phyloP scores from a whole-genome alignment of 2,888 invertebrate species.

The Apodemia duryi region DNA sequence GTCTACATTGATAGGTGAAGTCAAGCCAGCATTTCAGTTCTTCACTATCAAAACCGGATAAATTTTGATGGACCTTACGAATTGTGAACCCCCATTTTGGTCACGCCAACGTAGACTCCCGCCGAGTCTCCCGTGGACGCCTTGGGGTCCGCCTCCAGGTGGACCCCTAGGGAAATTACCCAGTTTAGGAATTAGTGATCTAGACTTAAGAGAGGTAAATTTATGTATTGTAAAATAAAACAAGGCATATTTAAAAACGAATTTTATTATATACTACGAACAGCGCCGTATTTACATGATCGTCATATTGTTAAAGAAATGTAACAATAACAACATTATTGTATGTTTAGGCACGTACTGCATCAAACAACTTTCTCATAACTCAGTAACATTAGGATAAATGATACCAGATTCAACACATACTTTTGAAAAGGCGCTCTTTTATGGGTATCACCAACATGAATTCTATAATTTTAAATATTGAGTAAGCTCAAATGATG shows the following conservation, averaged over 20 bases:
- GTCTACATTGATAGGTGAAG: too few species aligned
- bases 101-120: too few species aligned
- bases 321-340: conserved; percentile 73
- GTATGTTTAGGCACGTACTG: conserved; percentile 72
- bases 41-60: too few species aligned
- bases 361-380: conserved; percentile 52
- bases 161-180: too few species aligned
- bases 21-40: too few species aligned
- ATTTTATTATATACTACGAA: conserved; percentile 77
- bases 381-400: conserved; percentile 32
- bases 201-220: not conserved
- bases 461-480: not conserved
- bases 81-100: too few species aligned
- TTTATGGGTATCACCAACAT: conserved; percentile 3
- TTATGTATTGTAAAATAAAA: conserved; percentile 45
- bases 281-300: conserved; percentile 78
- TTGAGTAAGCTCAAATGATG: not conserved
- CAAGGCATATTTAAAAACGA: conserved; percentile 60
- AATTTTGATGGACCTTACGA: too few species aligned
- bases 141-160: too few species aligned
- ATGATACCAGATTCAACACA: conserved; percentile 25
- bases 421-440: conserved; percentile 20
- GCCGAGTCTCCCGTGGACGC: too few species aligned
- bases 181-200: too few species aligned
- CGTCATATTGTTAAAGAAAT: conserved; percentile 78